Conservation (phyloP, 2,113 vertebrate species). For the Peucedramus taeniatus region DNA sequence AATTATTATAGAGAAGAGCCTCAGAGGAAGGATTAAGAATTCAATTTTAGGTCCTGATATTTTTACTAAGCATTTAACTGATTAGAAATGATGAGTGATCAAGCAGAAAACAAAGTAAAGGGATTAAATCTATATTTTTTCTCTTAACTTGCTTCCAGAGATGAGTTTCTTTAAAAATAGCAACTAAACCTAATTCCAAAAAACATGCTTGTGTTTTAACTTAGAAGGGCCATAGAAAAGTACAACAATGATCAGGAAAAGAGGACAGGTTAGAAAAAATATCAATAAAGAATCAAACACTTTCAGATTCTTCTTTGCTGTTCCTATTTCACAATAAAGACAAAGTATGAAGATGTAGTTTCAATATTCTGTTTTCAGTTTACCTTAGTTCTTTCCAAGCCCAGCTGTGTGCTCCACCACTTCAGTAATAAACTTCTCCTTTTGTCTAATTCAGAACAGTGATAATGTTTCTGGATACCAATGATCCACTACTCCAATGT, state of each 20-base stretch:
- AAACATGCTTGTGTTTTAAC: not conserved
- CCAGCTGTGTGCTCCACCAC: not conserved
- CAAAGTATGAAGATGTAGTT: not conserved
- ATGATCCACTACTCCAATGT: not conserved
- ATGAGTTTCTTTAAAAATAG: not conserved
- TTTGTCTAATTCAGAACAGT: not conserved
- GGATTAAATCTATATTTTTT: not conserved
- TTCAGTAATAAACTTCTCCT: not conserved
- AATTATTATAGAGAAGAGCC: not conserved
- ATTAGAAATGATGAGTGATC: not conserved
- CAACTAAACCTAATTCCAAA: not conserved
- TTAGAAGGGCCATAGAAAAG: not conserved
- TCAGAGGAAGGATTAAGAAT: not conserved
- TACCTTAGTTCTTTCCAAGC: not conserved
- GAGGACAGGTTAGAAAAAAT: not conserved
- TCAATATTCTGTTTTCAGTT: not conserved
- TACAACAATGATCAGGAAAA: not conserved
- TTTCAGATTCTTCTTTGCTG: not conserved
- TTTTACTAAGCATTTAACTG: not conserved
- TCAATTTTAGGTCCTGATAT: not conserved
- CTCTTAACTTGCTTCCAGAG: not conserved
- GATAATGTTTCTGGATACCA: not conserved
- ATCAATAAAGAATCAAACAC: fast-evolving
- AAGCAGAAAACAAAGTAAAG: not conserved
- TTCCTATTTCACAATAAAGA: not conserved